Conservation (phyloP, 1,140 invertebrate species). For the Atta cephalotes region DNA sequence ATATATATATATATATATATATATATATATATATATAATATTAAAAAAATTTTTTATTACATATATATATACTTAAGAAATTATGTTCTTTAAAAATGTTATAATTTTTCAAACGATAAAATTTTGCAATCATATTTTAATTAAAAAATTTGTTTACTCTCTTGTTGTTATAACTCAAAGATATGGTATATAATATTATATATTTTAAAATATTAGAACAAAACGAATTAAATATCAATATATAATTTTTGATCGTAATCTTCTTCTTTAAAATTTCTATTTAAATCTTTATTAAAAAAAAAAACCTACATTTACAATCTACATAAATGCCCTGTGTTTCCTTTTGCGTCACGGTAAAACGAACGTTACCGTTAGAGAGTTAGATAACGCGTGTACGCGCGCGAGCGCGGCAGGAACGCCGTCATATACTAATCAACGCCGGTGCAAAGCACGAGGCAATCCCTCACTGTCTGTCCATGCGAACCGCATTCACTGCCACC, state of each 20-base stretch:
- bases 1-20: no score
- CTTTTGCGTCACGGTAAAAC: slow-evolving; percentile 28
- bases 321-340: not conserved
- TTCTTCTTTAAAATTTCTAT: not conserved
- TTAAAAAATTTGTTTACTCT: not conserved
- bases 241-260: not conserved
- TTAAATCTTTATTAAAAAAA: not conserved
- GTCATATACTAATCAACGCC: slow-evolving; percentile 45
- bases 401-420: slow-evolving; percentile 17
- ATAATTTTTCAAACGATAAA: not conserved
- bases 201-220: not conserved
- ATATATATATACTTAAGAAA: not conserved
- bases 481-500: slow-evolving; percentile 27
- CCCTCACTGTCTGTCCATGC: slow-evolving; percentile 39
- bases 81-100: not conserved
- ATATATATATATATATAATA: no score
- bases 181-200: no score
- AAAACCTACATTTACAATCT: not conserved
- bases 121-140: not conserved
- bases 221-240: not conserved
- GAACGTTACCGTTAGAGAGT: slow-evolving; percentile 47
- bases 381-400: slow-evolving; percentile 36
- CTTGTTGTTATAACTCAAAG: not conserved
- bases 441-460: slow-evolving; percentile 31
- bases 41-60: not conserved